These are phyloP conservation scores for Pyrochroa serraticornis DNA, from an alignment of 2,888 invertebrate species.

Conservation along the genomic window DNA sequence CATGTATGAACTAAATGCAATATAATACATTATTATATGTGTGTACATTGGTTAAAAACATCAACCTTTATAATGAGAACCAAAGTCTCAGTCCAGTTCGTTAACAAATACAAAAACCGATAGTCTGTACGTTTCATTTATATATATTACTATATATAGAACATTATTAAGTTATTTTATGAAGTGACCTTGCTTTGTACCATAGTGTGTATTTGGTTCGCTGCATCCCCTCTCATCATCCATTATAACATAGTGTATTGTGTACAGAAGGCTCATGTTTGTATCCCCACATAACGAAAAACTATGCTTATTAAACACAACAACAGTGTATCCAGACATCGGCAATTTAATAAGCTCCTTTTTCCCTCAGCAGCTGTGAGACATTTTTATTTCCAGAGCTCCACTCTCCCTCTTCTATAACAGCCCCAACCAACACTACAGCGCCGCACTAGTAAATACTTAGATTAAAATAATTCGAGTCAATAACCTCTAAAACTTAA, in stretches of 20 bases:
- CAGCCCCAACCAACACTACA: constrained; percentile 10
- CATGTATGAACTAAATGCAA: constrained; percentile 27
- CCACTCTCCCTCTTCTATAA: constrained; percentile 5
- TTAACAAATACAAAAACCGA: constrained; percentile 47
- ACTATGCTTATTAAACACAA: constrained; percentile 39
- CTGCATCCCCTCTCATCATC: constrained; percentile 38
- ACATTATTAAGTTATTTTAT: constrained; percentile 65
- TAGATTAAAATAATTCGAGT: constrained; percentile 21
- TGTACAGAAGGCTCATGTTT: constrained; percentile 50
- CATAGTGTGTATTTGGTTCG: constrained; percentile 57
- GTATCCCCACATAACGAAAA: constrained; percentile 36
- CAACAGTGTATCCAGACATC: constrained; percentile 10
- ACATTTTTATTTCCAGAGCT: constrained; percentile 33
- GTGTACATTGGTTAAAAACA: constrained; percentile 26
- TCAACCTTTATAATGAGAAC: constrained; percentile 39
- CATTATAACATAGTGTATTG: constrained; percentile 44
- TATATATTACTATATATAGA: constrained; percentile 54
- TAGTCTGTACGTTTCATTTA: constrained; percentile 54
- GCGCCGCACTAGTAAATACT: constrained; percentile 10
- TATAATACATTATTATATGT: constrained; percentile 28
- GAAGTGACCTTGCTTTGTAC: constrained; percentile 69
- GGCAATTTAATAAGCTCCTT: constrained; percentile 38
- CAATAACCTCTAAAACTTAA: constrained; percentile 22
- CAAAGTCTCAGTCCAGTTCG: constrained; percentile 44
- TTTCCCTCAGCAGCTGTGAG: constrained; percentile 40